Evolutionary conservation across 2,113 vertebrate species (phyloP), one percentile per base, ranked within the genome.

Genomic region (Hoplias malabaricus): DNA sequence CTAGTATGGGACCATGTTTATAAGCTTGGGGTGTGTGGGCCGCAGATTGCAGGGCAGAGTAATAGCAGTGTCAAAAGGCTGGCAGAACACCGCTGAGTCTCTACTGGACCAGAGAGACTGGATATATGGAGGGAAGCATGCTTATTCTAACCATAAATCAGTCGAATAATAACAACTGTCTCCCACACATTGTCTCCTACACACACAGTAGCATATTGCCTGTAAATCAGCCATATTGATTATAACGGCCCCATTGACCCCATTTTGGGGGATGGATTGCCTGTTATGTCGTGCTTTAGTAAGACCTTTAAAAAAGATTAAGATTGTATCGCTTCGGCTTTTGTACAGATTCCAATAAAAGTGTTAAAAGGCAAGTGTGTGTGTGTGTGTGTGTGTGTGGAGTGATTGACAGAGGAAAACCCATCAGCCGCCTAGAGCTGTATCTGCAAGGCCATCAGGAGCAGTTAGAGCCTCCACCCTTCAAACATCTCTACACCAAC

Each of bases 181-280:
- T 48, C 56, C 56, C 70, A 59, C 70, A 43, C 53, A 33, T 36
- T n/a, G 59, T 63, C 31, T 63, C 31, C 59, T 63, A 25, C 72
- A 29, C 34, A 61, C 43, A 59, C 56, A 6, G 56, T 42, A 19
- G 43, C 50, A 9, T 31, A 29, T 31, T 54, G 73, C n/a, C 61
- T 75, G 48, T 67, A 67, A 75, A 75, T 75, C 73, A 54, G 73
- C 48, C 11, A 13, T 56, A 76, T 76, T 67, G 73, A 76, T 67
- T 76, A 19, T 67, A 67, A 67, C 2, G 25, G 14, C 72, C 43
- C 63, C 61, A 36, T 40, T 38, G 62, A 75, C 61, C 63, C 46
- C 62, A 42, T 75, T 42, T n/a, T 56, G 33, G 33, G 38, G 62
- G 25, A 67, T 36, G 34, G 46, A 29, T 67, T 48, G 48, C 43